Conservation (phyloP, 2,888 invertebrate genomes). For the Nephrotoma appendiculata region DNA sequence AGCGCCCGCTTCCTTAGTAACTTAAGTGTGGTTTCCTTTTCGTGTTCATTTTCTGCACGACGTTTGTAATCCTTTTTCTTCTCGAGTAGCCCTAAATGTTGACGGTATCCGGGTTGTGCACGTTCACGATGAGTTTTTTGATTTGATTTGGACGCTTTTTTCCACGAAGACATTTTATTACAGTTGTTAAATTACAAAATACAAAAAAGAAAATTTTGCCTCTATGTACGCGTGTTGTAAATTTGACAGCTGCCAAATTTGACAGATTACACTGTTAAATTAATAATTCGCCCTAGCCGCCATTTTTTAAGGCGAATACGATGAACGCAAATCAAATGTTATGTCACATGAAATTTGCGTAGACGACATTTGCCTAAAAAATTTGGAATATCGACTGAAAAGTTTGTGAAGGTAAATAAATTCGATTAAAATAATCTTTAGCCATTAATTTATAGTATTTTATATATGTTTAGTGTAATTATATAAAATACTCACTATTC, state of each 20-base stretch:
- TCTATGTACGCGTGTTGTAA: background rate
- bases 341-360: background rate
- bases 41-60: conserved; percentile 64
- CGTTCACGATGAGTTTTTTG: conserved; percentile 75
- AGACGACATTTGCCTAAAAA: background rate
- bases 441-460: background rate
- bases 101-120: conserved; percentile 64
- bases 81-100: conserved; percentile 68
- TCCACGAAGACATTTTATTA: conserved; percentile 69
- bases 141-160: conserved; percentile 70
- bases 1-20: conserved; percentile 68
- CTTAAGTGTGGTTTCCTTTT: conserved; percentile 70
- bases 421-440: background rate
- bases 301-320: no score
- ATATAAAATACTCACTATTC: background rate
- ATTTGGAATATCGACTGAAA: background rate
- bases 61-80: conserved; percentile 79
- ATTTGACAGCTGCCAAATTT: background rate
- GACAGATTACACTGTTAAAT: background rate
- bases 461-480: background rate
- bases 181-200: no score
- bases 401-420: background rate
- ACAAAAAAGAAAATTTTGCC: background rate
- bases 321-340: background rate
- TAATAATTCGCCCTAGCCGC: background rate